These are phyloP conservation scores for Rhineura floridana DNA, from an alignment of 2,113 vertebrate species.

Conservation along the genomic window DNA sequence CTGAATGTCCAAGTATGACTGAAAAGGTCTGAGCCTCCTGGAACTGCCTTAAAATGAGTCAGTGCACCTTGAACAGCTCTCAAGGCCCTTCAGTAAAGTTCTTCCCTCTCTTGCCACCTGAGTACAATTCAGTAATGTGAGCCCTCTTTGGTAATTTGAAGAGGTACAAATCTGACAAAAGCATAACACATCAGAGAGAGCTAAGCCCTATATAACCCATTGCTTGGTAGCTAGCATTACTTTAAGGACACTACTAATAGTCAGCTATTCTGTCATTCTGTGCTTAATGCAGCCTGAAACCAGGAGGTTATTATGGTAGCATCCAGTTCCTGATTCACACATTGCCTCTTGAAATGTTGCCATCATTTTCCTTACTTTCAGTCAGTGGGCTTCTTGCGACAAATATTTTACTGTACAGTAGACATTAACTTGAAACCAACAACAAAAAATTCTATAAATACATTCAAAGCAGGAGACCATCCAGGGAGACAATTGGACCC, in stretches of 20 bases:
- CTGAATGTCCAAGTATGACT: too few relatives aligned
- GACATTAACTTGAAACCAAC: conserved; percentile 20
- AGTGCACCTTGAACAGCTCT: background rate
- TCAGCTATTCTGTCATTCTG: background rate
- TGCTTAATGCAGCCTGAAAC: background rate
- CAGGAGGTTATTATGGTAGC: too few relatives aligned
- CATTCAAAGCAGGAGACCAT: too few relatives aligned
- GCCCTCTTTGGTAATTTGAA: background rate
- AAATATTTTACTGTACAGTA: fast-evolving
- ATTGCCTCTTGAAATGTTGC: background rate
- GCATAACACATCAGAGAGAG: background rate
- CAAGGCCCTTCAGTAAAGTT: background rate
- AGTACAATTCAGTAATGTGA: background rate
- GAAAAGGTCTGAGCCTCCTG: too few relatives aligned
- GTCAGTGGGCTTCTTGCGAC: background rate
- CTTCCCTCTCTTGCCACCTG: too few relatives aligned
- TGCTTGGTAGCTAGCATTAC: background rate
- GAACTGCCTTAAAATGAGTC: background rate
- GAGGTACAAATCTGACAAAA: background rate
- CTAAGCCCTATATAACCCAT: background rate
- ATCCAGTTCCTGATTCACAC: too few relatives aligned
- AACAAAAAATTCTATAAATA: too few relatives aligned
- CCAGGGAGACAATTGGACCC: too few relatives aligned
- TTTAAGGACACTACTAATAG: background rate
- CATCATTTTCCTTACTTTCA: background rate